phyloP scores from a whole-genome alignment of 2,113 vertebrate genomes.

The Drymodes brunneopygia region DNA sequence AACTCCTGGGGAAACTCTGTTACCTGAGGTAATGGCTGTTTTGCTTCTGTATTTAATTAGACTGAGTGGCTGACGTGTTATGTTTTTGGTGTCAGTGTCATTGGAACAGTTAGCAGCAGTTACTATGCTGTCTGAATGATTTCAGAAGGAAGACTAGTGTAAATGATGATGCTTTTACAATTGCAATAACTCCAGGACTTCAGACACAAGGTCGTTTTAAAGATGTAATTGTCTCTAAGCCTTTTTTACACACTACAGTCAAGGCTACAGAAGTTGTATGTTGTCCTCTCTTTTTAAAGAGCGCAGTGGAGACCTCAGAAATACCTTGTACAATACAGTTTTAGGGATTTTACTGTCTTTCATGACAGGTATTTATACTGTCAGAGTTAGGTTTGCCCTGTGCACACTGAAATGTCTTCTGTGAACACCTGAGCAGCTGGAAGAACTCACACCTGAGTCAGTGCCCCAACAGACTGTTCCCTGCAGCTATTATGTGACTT shows the following conservation, averaged over 20 bases:
- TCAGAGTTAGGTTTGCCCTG: not conserved
- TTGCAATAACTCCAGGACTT: not conserved
- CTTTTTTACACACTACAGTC: not conserved
- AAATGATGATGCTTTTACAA: not conserved
- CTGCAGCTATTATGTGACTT: not conserved
- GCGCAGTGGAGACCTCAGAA: not conserved
- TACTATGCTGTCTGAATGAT: not conserved
- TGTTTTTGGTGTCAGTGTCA: not conserved
- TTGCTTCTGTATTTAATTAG: not conserved
- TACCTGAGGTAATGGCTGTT: not conserved
- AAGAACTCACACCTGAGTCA: not conserved
- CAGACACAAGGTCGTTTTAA: not conserved
- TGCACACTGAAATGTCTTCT: not conserved
- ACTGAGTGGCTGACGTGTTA: not conserved
- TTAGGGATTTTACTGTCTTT: not conserved
- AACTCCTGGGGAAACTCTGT: not conserved
- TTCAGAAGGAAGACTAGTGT: not conserved
- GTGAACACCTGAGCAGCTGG: rapidly evolving
- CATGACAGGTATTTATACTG: not conserved
- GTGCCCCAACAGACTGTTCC: not conserved
- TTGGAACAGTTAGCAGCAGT: not conserved
- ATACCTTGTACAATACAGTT: not conserved
- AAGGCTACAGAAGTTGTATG: not conserved
- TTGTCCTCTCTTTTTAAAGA: not conserved
- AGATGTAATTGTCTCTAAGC: not conserved